Evolutionary conservation across 2,113 vertebrate genomes (phyloP), one percentile per base, ranked within the genome.

Genomic region (Vombatus ursinus): DNA sequence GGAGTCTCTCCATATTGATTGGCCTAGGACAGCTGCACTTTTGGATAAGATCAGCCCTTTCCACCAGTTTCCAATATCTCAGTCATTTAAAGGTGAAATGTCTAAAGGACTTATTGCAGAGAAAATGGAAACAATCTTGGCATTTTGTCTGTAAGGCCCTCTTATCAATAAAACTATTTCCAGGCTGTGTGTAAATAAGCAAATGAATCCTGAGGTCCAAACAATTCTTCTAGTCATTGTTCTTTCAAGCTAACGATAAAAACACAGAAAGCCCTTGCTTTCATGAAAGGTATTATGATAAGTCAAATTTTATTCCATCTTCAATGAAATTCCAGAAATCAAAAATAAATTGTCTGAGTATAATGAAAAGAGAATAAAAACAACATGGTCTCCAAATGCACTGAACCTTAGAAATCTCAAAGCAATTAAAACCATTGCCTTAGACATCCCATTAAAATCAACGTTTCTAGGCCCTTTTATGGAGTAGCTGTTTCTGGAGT

Each of bases 381-480:
- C 52, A 68, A 44, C 48, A 25, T 47, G 14, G 91, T 28, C 44
- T 92, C 93, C 47, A 51, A 0, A 19, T 94, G 47, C 91, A 94
- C 0, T 50, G 47, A 97, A 47, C 6, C 31, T 93, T 90, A 24
- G 52, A 84, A 57, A 95, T 8, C 28, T 0, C 1, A 11, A 94
- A 95, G 49, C 5, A 93, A 26, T 93, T 95, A 97, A 97, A 97
- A 4, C 24, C 94, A 6, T 50, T 37, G 25, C 2, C 9, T 61
- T 51, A 89, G 28, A 92, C 2, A 68, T 3, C 2, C 19, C 26
- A 37, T 50, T 37, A 92, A 28, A 52, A 50, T 54, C 49, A 94
- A 23, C 93, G 10, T 93, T 95, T 96, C 49, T 93, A 97, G 96
- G 54, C 97, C 24, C 48, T 84, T 97, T 94, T 94, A 54, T 90